These are phyloP conservation scores for Lochmaea capreae DNA, from an alignment of 2,888 invertebrate species.

Conservation along the genomic window DNA sequence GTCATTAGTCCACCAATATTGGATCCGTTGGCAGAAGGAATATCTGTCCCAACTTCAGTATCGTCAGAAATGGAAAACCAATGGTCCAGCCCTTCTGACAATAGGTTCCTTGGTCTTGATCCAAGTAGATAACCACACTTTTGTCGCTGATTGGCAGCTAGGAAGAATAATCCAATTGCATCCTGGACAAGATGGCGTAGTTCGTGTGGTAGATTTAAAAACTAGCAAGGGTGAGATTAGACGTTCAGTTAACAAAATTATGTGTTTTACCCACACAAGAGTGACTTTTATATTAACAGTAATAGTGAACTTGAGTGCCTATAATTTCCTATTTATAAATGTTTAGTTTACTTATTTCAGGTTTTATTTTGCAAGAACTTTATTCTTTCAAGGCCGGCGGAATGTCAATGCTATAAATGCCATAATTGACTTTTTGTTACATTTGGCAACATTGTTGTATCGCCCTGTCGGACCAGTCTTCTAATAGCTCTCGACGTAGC, in stretches of 20 bases:
- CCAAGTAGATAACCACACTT: neutral
- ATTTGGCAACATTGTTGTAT: neutral
- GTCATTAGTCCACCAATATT: neutral
- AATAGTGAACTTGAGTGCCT: neutral
- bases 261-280: neutral
- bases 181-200: neutral
- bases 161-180: neutral
- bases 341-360: neutral
- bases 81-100: neutral
- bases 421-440: neutral
- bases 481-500: neutral
- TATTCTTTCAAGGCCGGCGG: no score
- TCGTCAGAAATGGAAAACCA: neutral
- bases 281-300: neutral
- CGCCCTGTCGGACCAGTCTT: neutral
- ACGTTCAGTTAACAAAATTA: slow-evolving; percentile 4
- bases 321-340: neutral
- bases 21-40: neutral
- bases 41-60: neutral
- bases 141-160: neutral
- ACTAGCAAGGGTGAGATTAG: neutral
- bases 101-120: neutral
- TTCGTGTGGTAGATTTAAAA: neutral
- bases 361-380: neutral
- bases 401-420: neutral